Evolutionary conservation across 2,113 vertebrate species (phyloP).

Genomic region (Vanacampus margaritifer): DNA sequence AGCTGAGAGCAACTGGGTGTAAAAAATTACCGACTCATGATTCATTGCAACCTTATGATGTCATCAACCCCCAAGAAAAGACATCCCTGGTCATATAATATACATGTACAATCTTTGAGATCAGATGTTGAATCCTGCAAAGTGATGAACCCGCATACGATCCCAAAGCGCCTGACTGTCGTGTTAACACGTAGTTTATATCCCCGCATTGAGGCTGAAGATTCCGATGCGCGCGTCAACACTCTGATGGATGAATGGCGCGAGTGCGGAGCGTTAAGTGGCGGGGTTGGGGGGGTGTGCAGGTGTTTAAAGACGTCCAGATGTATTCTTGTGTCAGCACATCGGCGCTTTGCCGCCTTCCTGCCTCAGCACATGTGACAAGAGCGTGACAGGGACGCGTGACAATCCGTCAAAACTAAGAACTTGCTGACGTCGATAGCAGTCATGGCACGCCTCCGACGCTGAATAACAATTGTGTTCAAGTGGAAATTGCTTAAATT

Average conservation of each 20-base stretch:
- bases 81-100: not conserved
- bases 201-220: not conserved
- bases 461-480: not conserved
- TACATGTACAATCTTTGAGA: not conserved
- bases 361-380: conserved; percentile 55
- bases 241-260: conserved; percentile 3
- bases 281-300: conserved; percentile 17
- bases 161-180: not conserved
- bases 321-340: conserved; percentile 30
- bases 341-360: conserved; percentile 13
- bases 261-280: not conserved
- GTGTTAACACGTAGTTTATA: not conserved
- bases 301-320: conserved; percentile 12
- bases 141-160: not conserved
- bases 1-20: too few relatives aligned
- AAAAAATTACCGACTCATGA: too few relatives aligned
- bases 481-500: not conserved
- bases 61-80: not conserved
- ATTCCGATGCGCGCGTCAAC: not conserved
- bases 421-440: conserved; percentile 37
- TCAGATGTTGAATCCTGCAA: not conserved
- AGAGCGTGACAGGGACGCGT: conserved; percentile 36
- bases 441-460: not conserved
- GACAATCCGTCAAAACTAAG: conserved; percentile 39
- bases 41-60: too few relatives aligned